Conservation (phyloP, 1,140 invertebrate species). For the Samia ricini region DNA sequence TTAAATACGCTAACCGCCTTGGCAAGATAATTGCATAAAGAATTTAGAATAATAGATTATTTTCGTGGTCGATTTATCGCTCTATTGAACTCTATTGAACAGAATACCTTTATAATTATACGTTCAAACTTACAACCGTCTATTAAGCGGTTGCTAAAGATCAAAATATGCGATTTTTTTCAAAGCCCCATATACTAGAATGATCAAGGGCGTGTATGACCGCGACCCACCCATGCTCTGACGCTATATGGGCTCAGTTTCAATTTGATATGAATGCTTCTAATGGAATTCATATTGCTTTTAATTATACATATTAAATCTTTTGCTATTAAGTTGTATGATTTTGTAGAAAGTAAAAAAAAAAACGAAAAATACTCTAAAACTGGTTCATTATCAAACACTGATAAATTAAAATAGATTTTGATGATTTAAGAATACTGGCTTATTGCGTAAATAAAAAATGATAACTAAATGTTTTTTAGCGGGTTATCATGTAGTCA, state of each 20-base stretch:
- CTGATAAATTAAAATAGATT: too few relatives aligned
- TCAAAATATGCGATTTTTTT: constrained; percentile 12
- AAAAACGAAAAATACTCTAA: too few relatives aligned
- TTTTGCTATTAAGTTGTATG: not conserved
- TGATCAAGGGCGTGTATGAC: constrained; percentile 3
- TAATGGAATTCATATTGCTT: not conserved
- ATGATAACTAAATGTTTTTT: too few relatives aligned
- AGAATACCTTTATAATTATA: constrained; percentile 3
- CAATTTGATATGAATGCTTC: not conserved
- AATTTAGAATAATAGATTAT: not conserved
- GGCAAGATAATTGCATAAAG: not conserved
- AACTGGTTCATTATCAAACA: too few relatives aligned
- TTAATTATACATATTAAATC: not conserved
- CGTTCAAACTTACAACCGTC: constrained; percentile 1
- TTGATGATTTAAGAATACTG: too few relatives aligned
- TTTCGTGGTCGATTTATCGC: not conserved
- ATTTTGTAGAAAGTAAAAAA: too few relatives aligned
- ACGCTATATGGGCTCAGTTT: not conserved
- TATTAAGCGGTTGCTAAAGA: constrained; percentile 7
- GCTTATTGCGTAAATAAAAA: too few relatives aligned
- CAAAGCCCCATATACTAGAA: not conserved
- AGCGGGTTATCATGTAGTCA: too few relatives aligned
- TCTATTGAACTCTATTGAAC: not conserved
- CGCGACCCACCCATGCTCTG: constrained; percentile 3
- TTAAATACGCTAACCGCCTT: not conserved